Evolutionary conservation across 2,113 vertebrate species (phyloP).

Genomic region (Acanthisitta chloris): DNA sequence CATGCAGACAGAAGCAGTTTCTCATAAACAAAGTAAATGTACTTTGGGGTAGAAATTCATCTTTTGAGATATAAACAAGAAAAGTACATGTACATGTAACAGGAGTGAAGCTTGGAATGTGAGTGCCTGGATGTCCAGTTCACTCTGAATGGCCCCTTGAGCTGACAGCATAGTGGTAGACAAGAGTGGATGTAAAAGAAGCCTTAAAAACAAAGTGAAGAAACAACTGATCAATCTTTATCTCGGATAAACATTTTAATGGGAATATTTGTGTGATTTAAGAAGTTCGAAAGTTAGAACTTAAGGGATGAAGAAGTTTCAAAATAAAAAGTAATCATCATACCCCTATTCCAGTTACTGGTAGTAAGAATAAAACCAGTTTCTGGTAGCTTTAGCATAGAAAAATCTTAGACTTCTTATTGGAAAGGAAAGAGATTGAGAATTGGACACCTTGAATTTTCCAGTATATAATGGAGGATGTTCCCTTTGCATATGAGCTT

Average conservation of each 20-base stretch:
- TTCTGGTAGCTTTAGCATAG: background rate
- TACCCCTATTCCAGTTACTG: background rate
- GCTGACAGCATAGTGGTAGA: background rate
- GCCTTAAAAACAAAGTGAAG: background rate
- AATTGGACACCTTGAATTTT: background rate
- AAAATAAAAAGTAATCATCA: background rate
- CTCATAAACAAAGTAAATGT: background rate
- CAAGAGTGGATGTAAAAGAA: background rate
- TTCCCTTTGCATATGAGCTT: background rate
- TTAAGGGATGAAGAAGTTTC: background rate
- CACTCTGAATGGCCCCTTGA: background rate
- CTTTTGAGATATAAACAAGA: slow-evolving; percentile 20
- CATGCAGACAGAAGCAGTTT: background rate
- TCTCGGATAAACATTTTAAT: background rate
- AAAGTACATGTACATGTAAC: background rate
- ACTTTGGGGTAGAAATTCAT: background rate
- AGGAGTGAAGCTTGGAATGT: background rate
- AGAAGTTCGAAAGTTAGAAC: background rate
- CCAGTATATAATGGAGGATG: background rate
- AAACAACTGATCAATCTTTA: background rate
- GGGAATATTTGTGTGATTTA: background rate
- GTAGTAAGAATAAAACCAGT: background rate
- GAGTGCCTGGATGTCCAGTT: background rate
- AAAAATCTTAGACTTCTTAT: background rate
- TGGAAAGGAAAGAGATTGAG: background rate